These are phyloP conservation scores for Molossus molossus DNA, from an alignment of 2,797 vertebrate genomes.

Conservation along the genomic window DNA sequence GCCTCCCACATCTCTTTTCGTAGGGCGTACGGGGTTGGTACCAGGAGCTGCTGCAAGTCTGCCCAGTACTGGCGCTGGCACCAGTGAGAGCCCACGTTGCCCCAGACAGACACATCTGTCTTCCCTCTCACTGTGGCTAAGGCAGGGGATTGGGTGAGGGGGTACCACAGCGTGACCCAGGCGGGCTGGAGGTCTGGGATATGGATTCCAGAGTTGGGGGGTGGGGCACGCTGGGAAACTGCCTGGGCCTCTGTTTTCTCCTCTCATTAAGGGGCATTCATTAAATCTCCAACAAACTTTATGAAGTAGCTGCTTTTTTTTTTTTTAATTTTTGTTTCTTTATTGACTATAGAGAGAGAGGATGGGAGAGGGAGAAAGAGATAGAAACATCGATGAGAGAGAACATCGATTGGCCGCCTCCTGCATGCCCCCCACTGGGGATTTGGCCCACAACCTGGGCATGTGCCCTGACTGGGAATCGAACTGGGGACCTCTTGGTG, in stretches of 20 bases:
- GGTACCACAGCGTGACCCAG: not conserved
- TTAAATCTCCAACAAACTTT: not conserved
- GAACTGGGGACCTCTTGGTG: too few species aligned
- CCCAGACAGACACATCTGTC: too few species aligned
- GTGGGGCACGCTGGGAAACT: not conserved
- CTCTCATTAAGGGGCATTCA: not conserved
- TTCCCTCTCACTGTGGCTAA: not conserved
- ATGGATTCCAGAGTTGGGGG: not conserved
- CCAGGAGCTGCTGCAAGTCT: not conserved
- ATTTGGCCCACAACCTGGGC: too few species aligned
- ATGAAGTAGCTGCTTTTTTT: not conserved
- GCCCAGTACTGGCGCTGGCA: not conserved
- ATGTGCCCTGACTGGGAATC: too few species aligned
- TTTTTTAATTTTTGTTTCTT: too few species aligned
- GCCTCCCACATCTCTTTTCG: not conserved
- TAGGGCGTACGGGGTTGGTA: accelerated
- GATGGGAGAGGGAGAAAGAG: too few species aligned
- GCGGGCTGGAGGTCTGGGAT: not conserved
- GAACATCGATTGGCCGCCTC: accelerated
- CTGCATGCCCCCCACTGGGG: too few species aligned
- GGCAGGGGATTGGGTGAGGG: not conserved
- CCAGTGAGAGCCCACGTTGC: not conserved
- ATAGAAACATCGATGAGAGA: too few species aligned
- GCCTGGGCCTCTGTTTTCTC: not conserved
- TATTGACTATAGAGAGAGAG: too few species aligned